These are phyloP conservation scores for Clusia tigrina DNA, from an alignment of 2,888 invertebrate genomes.

Conservation along the genomic window DNA sequence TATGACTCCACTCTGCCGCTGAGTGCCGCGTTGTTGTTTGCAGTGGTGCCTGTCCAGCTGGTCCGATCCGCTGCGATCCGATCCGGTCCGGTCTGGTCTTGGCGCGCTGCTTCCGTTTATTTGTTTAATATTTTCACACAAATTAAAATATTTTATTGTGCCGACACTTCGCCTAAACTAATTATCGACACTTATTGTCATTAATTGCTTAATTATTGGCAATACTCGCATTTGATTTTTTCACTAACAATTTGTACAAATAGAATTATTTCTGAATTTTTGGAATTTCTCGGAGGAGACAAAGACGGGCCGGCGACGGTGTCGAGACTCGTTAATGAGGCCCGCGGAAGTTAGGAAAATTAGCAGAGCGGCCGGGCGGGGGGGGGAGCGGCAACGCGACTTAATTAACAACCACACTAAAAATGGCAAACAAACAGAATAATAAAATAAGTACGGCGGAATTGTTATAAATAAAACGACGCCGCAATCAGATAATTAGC, in stretches of 20 bases:
- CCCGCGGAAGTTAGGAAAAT: too few species aligned
- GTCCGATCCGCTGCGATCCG: not conserved
- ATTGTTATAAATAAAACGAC: too few species aligned
- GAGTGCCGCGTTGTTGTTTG: too few species aligned
- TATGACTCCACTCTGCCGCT: not conserved
- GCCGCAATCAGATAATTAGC: too few species aligned
- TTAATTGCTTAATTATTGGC: slow-evolving; percentile 51
- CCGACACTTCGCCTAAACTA: slow-evolving; percentile 41
- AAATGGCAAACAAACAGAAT: too few species aligned
- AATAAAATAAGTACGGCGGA: too few species aligned
- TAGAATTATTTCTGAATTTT: slow-evolving; percentile 17
- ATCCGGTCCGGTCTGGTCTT: not conserved
- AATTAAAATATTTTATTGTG: slow-evolving; percentile 49
- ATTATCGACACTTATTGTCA: slow-evolving; percentile 57
- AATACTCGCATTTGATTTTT: slow-evolving; percentile 32
- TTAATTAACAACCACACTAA: too few species aligned
- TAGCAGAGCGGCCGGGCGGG: too few species aligned
- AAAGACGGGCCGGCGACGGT: too few species aligned
- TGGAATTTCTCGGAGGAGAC: not conserved
- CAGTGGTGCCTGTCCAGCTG: too few species aligned
- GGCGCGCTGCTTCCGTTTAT: slow-evolving; percentile 30
- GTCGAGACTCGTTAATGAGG: too few species aligned
- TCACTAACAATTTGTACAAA: slow-evolving; percentile 20
- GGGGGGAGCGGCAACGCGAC: too few species aligned
- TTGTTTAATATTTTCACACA: slow-evolving; percentile 54